These are phyloP conservation scores for Zosterops borbonicus DNA, from an alignment of 2,113 vertebrate genomes.

Conservation along the genomic window DNA sequence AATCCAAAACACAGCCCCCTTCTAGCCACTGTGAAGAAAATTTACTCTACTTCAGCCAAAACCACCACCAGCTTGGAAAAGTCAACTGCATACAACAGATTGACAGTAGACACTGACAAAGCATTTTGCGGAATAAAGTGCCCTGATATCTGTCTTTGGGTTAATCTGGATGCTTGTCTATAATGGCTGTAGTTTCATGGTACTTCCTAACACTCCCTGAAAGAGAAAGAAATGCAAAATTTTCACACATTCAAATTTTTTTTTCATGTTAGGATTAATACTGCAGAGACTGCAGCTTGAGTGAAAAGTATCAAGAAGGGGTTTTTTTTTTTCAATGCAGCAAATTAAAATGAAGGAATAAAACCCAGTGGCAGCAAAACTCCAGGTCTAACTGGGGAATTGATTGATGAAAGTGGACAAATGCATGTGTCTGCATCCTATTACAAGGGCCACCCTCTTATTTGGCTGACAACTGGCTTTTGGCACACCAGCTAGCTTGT, in stretches of 20 bases:
- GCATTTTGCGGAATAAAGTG: neutral
- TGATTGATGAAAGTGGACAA: neutral
- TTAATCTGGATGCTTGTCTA: neutral
- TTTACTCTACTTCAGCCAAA: neutral
- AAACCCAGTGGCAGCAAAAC: neutral
- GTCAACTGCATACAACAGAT: neutral
- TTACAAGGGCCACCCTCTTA: neutral
- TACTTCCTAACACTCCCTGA: neutral
- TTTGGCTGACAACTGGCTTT: neutral
- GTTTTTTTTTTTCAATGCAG: neutral
- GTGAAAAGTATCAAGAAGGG: neutral
- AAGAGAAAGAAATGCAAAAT: neutral
- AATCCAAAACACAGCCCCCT: neutral
- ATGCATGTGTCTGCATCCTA: neutral
- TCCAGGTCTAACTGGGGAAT: neutral
- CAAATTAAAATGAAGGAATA: neutral
- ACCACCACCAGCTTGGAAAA: neutral
- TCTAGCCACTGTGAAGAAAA: neutral
- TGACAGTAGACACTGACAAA: neutral
- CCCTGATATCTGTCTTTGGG: neutral
- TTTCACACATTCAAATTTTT: neutral
- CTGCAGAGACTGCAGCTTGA: neutral
- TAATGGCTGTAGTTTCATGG: neutral
- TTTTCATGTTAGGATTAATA: neutral
- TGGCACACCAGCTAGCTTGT: neutral